Percentiles rank a stretch among this genome's conserved stretches.
Conservation (phyloP, 2,113 vertebrate species). For the Oceanites oceanicus region DNA sequence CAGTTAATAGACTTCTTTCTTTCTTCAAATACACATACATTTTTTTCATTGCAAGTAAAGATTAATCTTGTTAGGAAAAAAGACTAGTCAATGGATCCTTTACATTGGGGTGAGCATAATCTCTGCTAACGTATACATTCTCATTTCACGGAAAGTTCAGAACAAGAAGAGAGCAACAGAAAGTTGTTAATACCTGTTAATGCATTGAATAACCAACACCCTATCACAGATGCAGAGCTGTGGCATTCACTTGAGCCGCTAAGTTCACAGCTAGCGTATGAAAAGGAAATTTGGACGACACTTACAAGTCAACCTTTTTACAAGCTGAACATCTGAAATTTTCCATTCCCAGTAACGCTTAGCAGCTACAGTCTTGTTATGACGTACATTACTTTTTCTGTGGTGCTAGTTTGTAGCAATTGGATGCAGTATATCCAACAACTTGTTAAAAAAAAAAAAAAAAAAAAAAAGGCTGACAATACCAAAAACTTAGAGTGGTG, state of each 20-base stretch:
- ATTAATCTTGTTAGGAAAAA: background rate
- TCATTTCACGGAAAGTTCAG: background rate
- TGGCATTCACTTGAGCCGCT: too few species aligned
- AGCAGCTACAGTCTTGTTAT: background rate
- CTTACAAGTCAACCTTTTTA: background rate
- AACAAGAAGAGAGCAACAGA: background rate
- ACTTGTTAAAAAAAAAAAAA: background rate
- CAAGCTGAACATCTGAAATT: background rate
- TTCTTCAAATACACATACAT: background rate
- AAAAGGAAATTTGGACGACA: background rate
- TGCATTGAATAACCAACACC: background rate
- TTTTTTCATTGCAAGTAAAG: background rate
- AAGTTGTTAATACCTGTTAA: background rate
- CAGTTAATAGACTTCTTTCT: background rate
- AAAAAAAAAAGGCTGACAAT: background rate
- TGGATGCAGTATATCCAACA: background rate
- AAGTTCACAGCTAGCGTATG: background rate
- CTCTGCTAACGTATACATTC: background rate
- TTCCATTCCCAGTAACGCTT: background rate
- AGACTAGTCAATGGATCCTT: background rate
- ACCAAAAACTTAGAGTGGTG: background rate
- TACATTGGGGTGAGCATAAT: background rate
- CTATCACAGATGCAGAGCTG: background rate
- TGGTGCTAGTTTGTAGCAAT: background rate
- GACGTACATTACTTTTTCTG: background rate